These are phyloP conservation scores for Salvelinus alpinus DNA, from an alignment of 2,113 vertebrate species.

Conservation along the genomic window DNA sequence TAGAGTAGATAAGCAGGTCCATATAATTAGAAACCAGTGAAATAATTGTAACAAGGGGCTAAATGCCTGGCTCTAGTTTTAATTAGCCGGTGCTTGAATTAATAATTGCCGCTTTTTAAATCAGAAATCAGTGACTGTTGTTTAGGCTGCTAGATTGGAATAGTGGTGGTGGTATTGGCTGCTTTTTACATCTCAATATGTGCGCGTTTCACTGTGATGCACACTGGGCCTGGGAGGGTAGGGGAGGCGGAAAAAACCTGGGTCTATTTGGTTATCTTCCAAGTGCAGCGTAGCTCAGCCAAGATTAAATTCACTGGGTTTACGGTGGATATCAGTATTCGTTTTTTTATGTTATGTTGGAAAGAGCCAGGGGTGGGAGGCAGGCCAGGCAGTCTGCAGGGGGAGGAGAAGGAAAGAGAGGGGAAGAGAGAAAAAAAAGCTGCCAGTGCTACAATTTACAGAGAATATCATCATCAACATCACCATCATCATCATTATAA, in stretches of 20 bases:
- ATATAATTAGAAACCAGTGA: constrained; percentile 84
- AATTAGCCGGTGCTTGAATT: constrained; percentile 88
- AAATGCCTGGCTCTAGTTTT: constrained; percentile 85
- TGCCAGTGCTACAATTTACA: constrained; percentile 38
- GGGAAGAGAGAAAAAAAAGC: constrained; percentile 21
- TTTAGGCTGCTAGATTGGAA: constrained; percentile 70
- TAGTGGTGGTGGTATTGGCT: constrained; percentile 71
- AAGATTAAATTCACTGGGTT: constrained; percentile 77
- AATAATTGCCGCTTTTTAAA: constrained; percentile 81
- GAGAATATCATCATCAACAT: constrained; percentile 42
- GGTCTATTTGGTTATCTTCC: constrained; percentile 79
- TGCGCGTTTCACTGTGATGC: constrained; percentile 36
- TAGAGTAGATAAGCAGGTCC: constrained; percentile 82
- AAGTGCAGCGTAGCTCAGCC: constrained; percentile 72
- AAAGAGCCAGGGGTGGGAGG: constrained; percentile 8
- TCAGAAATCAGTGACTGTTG: constrained; percentile 78
- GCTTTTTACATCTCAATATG: constrained; percentile 76
- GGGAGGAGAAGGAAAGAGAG: not conserved
- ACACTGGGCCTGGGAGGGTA: constrained; percentile 37
- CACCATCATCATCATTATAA: constrained; percentile 41
- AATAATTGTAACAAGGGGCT: constrained; percentile 85
- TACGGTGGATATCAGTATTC: constrained; percentile 59
- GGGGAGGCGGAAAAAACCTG: constrained; percentile 63
- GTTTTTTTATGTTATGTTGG: constrained; percentile 25
- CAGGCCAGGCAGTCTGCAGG: not conserved